phyloP scores from a whole-genome alignment of 2,113 vertebrate species.

The Acanthisitta chloris region DNA sequence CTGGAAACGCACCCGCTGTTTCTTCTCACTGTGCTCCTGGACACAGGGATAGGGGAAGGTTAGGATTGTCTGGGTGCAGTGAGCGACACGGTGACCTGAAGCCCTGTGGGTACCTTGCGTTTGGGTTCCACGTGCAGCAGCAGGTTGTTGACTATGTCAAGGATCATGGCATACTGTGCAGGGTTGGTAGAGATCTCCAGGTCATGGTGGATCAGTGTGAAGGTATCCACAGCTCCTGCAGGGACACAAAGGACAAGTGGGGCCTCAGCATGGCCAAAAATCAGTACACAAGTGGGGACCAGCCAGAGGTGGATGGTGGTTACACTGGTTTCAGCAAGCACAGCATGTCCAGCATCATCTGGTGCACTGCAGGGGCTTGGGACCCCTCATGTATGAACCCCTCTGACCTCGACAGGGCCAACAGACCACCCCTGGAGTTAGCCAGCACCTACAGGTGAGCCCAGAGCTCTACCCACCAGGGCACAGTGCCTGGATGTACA shows the following conservation, averaged over 20 bases:
- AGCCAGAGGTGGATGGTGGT: background rate
- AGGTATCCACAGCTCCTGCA: constrained; percentile 94
- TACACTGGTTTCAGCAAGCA: background rate
- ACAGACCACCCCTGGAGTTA: background rate
- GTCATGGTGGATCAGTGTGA: constrained; percentile 97
- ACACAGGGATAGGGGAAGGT: background rate
- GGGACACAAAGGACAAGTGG: background rate
- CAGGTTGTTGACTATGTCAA: constrained; percentile 97
- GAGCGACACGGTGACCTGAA: background rate
- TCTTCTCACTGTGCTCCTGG: constrained; percentile 98
- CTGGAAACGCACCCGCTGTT: constrained; percentile 97
- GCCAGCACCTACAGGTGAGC: background rate
- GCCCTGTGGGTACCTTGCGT: constrained; percentile 85
- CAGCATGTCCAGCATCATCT: background rate
- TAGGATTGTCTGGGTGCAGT: background rate
- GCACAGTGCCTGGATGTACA: background rate
- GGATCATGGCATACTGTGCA: constrained; percentile 96
- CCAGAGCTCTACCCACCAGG: background rate
- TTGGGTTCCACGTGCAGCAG: constrained; percentile 94
- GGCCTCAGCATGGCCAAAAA: background rate
- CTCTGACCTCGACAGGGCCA: background rate
- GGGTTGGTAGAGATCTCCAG: constrained; percentile 98
- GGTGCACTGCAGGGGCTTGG: background rate
- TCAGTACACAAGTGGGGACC: fast-evolving
- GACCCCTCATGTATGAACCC: background rate